Conservation (phyloP, 2,888 invertebrate genomes). For the Caenorhabditis afra region DNA sequence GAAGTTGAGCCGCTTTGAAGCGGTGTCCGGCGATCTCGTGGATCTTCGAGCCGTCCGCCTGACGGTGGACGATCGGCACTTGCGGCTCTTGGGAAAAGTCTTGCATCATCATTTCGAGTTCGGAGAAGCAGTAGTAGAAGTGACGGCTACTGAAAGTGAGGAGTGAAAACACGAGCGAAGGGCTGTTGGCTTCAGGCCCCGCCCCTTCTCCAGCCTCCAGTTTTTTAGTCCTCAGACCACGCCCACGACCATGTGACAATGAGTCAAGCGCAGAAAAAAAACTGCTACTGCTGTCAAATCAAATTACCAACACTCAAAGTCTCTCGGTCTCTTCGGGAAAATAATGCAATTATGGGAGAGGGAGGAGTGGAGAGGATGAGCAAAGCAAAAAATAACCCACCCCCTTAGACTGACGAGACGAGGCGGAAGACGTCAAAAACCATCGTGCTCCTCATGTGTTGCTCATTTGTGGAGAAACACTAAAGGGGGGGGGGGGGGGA, state of each 20-base stretch:
- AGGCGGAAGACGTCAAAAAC: not conserved
- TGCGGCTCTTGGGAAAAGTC: not conserved
- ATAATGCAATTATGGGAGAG: not conserved
- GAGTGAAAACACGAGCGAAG: too few relatives aligned
- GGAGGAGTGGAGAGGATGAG: not conserved
- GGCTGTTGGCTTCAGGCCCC: not conserved
- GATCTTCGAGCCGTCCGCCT: slow-evolving; percentile 34
- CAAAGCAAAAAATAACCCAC: too few relatives aligned
- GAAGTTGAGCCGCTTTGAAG: slow-evolving; percentile 24
- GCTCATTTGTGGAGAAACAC: not conserved
- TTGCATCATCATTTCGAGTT: not conserved
- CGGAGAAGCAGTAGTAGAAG: too few relatives aligned
- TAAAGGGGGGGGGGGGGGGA: too few relatives aligned
- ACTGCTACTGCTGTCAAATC: not conserved
- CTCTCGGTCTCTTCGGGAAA: not conserved
- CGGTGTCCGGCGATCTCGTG: slow-evolving; percentile 41
- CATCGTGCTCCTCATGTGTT: not conserved
- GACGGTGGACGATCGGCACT: slow-evolving; percentile 7
- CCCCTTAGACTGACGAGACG: too few relatives aligned
- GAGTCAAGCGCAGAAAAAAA: not conserved
- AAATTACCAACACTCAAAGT: not conserved
- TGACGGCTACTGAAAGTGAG: too few relatives aligned
- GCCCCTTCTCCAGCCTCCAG: slow-evolving; percentile 69
- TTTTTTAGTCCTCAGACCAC: slow-evolving; percentile 70
- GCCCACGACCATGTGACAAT: not conserved